Percentiles rank a stretch among this genome's conserved stretches.
phyloP scores from a whole-genome alignment of 1,140 invertebrate genomes.

The Drosophila pseudoobscura region DNA sequence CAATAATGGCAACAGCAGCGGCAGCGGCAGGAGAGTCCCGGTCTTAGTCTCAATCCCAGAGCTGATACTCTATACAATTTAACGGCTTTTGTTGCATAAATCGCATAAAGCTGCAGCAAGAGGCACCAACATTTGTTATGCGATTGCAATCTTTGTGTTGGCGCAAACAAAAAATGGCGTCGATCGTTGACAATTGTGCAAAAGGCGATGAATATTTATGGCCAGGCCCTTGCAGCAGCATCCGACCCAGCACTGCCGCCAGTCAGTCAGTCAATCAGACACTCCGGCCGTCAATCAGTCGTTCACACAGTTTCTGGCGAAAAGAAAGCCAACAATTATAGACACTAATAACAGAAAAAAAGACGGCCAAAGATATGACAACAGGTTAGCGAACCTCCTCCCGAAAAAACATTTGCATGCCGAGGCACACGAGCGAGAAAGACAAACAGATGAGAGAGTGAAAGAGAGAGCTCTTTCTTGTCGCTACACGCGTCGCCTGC shows the following conservation, averaged over 20 bases:
- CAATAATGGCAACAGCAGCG: slow-evolving; percentile 60
- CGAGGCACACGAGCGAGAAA: slow-evolving; percentile 12
- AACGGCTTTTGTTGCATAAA: slow-evolving; percentile 81
- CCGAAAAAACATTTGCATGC: slow-evolving; percentile 61
- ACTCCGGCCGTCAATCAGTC: slow-evolving; percentile 38
- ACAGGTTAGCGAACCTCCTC: slow-evolving; percentile 75
- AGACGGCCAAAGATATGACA: slow-evolving; percentile 68
- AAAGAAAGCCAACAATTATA: slow-evolving; percentile 79
- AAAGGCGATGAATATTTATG: slow-evolving; percentile 70
- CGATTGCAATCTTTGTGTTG: slow-evolving; percentile 69
- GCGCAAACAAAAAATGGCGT: slow-evolving; percentile 59
- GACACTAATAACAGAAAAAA: slow-evolving; percentile 63
- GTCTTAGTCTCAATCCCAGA: slow-evolving; percentile 12
- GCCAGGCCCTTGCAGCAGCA: slow-evolving; percentile 51
- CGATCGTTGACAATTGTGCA: slow-evolving; percentile 76
- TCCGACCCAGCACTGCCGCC: slow-evolving; percentile 15
- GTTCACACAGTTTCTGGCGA: slow-evolving; percentile 43
- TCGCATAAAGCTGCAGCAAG: slow-evolving; percentile 48
- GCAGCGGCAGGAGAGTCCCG: slow-evolving; percentile 8
- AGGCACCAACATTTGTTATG: slow-evolving; percentile 72
- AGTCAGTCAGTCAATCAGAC: slow-evolving; percentile 53
- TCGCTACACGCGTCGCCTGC: slow-evolving; percentile 62
- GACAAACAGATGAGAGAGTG: slow-evolving; percentile 6
- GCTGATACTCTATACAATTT: slow-evolving; percentile 70
- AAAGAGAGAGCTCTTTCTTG: slow-evolving; percentile 31